Base-by-base conservation (phyloP, 53 echinoderm and acorn worm species). In the Luidia sarsii region DNA sequence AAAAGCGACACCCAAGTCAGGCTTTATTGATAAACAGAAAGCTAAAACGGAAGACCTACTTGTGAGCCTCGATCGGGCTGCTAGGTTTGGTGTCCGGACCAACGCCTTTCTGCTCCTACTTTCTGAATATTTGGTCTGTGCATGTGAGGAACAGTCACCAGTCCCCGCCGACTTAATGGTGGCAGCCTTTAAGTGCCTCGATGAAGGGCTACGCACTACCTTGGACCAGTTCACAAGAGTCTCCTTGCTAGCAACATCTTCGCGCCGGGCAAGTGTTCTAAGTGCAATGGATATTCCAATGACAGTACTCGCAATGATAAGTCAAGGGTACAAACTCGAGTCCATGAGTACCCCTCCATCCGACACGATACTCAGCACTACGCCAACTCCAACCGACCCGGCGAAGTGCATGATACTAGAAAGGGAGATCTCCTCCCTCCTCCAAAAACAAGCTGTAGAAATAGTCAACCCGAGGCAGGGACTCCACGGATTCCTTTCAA, bases 171-270 rank as follows among this genome's bases (percentile, higher is more conserved):
- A 66, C 41, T 10, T 20, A 19, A 65, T 20, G 20, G n/a, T n/a
- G 65, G 24, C 9, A 38, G 43, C 67, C 14, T 66, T 66, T 27
- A 6, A 11, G 7, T 66, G 67, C 39, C 67, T 41, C 21, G 46
- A 66, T 25, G 67, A 66, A 18, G 24, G 67, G 10, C 41, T 39
- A 22, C 25, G 67, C 23, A 28, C 23, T 29, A 37, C 38, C 22
- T 21, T 67, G 20, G 43, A 67, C 66, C 41, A 65, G 39, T 36
- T 63, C 36, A 63, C 15, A 14, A 29, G 62, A 30, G n/a, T 62
- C 2, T 65, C 37, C 7, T 23, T 38, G 39, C 67, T 66, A 3
- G 46, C 43, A 13, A 39, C 67, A 10, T 33, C 64, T 33, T 23
- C 18, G 9, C 46, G 43, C 3, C 20, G 15, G 23, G 27, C 37